phyloP scores from a whole-genome alignment of 2,113 vertebrate genomes.

The Prietella phreatophila region DNA sequence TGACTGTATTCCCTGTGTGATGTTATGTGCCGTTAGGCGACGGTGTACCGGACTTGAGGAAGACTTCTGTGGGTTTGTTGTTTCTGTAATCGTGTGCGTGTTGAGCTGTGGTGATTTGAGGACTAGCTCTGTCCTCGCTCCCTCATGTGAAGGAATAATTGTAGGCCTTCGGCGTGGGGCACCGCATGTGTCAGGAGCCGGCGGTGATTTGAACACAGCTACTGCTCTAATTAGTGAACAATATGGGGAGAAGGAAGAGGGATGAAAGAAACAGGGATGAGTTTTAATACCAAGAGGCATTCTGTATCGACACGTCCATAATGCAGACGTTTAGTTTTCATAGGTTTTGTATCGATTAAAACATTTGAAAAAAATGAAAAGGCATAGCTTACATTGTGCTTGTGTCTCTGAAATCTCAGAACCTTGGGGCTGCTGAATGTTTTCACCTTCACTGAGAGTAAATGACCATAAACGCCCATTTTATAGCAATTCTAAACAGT shows the following conservation, averaged over 20 bases:
- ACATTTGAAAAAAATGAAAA: neutral
- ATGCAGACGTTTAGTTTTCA: neutral
- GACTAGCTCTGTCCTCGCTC: conserved; percentile 46
- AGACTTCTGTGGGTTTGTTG: neutral
- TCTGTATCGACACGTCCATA: neutral
- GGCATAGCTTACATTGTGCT: neutral
- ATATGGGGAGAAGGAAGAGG: neutral
- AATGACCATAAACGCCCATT: too few relatives aligned
- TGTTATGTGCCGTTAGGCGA: neutral
- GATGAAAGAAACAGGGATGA: neutral
- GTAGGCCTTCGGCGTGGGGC: conserved; percentile 67
- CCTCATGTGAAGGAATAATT: conserved; percentile 70
- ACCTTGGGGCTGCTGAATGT: too few relatives aligned
- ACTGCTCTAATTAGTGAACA: conserved; percentile 72
- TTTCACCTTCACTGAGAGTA: too few relatives aligned
- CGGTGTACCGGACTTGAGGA: neutral
- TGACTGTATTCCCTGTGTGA: neutral
- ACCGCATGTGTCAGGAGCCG: conserved; percentile 70
- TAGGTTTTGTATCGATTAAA: neutral
- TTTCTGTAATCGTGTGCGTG: neutral
- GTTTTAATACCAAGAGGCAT: neutral
- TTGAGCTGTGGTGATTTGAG: neutral
- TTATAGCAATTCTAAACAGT: too few relatives aligned
- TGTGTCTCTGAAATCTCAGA: neutral
- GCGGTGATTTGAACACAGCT: conserved; percentile 72